phyloP scores from a whole-genome alignment of 2,797 vertebrate genomes.

The Erethizon dorsatum region DNA sequence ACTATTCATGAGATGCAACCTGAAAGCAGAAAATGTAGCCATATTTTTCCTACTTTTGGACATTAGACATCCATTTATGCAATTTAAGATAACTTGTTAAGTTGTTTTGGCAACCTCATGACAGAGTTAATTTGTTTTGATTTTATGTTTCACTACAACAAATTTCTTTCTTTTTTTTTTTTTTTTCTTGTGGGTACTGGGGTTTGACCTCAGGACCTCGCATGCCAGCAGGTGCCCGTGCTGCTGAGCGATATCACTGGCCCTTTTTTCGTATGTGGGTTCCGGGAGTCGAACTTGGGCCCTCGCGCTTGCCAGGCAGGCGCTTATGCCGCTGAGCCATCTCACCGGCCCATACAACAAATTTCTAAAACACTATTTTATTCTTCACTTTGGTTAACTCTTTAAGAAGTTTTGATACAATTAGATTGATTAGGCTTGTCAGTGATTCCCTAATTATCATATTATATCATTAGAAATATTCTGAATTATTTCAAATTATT shows the following conservation, averaged over 20 bases:
- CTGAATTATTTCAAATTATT: constrained; percentile 7
- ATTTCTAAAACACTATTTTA: background rate
- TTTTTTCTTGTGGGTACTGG: too few species aligned
- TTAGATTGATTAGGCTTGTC: background rate
- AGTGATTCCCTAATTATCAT: constrained; percentile 55
- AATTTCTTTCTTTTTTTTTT: background rate
- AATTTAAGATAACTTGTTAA: constrained; percentile 36
- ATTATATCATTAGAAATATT: constrained; percentile 27
- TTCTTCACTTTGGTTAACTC: background rate
- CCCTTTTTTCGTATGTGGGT: too few species aligned
- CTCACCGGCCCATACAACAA: background rate
- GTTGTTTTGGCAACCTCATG: constrained; percentile 31
- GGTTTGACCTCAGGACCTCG: too few species aligned
- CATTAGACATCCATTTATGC: constrained; percentile 46
- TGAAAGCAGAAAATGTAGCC: background rate
- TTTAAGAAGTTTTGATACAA: constrained; percentile 62
- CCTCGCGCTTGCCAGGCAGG: too few species aligned
- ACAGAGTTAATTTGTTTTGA: constrained; percentile 62
- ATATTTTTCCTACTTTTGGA: background rate
- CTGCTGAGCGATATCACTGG: too few species aligned
- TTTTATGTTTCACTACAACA: constrained; percentile 4
- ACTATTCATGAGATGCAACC: background rate
- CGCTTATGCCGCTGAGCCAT: too few species aligned
- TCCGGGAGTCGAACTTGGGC: too few species aligned
- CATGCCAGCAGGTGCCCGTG: too few species aligned